These are phyloP conservation scores for Ameiurus melas DNA, from an alignment of 2,113 vertebrate genomes.

Conservation along the genomic window DNA sequence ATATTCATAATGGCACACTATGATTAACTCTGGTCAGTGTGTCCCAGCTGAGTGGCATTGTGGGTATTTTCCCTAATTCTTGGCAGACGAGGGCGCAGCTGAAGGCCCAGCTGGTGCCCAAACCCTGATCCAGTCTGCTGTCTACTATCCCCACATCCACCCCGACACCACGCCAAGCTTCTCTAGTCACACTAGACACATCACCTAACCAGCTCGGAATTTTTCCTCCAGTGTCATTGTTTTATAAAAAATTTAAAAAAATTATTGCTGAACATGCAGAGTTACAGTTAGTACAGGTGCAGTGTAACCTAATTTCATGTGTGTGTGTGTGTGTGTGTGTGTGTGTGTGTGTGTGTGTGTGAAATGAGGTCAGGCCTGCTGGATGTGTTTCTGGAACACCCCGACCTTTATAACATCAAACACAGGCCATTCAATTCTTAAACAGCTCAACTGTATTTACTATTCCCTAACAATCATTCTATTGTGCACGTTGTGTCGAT, in stretches of 20 bases:
- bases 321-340: neutral
- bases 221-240: neutral
- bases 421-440: neutral
- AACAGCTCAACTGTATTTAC: neutral
- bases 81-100: conserved; percentile 14
- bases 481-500: too few relatives aligned
- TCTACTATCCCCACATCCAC: neutral
- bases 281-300: neutral
- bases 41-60: conserved; percentile 20
- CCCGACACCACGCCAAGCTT: neutral
- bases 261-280: neutral
- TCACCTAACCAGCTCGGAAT: neutral
- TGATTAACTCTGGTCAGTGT: neutral
- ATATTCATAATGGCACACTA: conserved; percentile 11
- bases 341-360: neutral
- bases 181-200: neutral
- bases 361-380: neutral
- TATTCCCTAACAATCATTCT: neutral
- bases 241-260: neutral
- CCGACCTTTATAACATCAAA: neutral
- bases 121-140: neutral
- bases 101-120: conserved; percentile 12
- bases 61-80: conserved; percentile 9
- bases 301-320: neutral
- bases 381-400: neutral